These are phyloP conservation scores for Festucalex cinctus DNA, from an alignment of 2,113 vertebrate species.

Conservation along the genomic window DNA sequence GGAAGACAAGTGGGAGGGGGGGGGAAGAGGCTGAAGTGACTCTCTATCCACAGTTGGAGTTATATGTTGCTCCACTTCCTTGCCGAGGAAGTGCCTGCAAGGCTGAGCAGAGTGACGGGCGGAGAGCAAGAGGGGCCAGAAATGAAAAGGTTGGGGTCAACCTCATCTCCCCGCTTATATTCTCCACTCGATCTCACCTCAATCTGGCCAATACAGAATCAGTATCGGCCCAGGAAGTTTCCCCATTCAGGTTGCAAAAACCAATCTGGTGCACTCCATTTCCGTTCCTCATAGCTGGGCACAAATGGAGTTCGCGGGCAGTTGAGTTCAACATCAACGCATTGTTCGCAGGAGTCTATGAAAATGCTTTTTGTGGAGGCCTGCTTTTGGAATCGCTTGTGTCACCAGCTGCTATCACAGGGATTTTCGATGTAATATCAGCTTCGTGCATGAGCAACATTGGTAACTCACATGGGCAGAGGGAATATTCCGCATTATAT, in stretches of 20 bases:
- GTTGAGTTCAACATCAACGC: conserved; percentile 41
- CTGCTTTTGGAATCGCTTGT: conserved; percentile 6
- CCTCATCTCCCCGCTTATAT: conserved; percentile 68
- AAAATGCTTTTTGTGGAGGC: conserved; percentile 13
- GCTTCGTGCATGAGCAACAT: conserved; percentile 15
- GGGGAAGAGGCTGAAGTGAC: conserved; percentile 67
- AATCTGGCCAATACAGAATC: conserved; percentile 63
- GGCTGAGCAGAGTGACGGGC: conserved; percentile 24
- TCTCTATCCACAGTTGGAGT: conserved; percentile 55
- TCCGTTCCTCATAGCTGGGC: conserved; percentile 52
- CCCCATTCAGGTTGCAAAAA: conserved; percentile 69
- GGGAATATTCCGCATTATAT: conserved; percentile 10
- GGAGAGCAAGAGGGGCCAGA: conserved; percentile 28
- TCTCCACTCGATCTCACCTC: conserved; percentile 68
- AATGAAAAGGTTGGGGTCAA: conserved; percentile 72
- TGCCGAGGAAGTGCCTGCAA: conserved; percentile 58
- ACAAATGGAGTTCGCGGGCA: conserved; percentile 36
- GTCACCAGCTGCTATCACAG: conserved; percentile 18
- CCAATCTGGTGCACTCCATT: conserved; percentile 66
- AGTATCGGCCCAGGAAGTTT: conserved; percentile 48
- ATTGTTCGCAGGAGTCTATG: conserved; percentile 16
- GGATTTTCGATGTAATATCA: conserved; percentile 20
- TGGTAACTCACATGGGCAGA: conserved; percentile 17
- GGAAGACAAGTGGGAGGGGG: conserved; percentile 49
- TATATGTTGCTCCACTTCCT: conserved; percentile 59